Conservation (phyloP, 2,797 vertebrate genomes). For the Tinamus major region DNA sequence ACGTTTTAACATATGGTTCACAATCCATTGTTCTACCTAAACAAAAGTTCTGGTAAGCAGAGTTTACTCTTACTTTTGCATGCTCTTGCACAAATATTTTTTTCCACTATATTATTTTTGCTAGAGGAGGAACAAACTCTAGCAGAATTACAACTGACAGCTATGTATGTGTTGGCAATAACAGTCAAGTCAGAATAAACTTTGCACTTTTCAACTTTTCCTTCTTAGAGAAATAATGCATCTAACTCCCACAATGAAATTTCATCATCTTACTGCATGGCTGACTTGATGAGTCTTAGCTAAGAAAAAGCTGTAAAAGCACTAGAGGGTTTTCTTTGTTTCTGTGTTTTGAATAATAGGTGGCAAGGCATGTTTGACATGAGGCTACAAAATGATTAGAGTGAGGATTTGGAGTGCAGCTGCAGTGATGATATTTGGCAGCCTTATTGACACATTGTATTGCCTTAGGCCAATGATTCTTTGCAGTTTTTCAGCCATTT, state of each 20-base stretch:
- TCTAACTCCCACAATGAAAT: neutral
- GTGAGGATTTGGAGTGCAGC: constrained; percentile 47
- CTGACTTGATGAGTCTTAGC: neutral
- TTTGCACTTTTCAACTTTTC: neutral
- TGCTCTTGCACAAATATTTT: neutral
- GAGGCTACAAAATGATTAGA: constrained; percentile 46
- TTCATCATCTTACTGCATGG: constrained; percentile 16
- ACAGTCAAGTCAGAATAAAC: neutral
- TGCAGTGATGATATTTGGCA: constrained; percentile 58
- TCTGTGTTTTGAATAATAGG: constrained; percentile 59
- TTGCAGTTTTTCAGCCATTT: constrained; percentile 57
- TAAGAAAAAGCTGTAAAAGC: constrained; percentile 50
- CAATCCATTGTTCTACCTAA: neutral
- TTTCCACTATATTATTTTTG: neutral
- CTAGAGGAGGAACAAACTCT: neutral
- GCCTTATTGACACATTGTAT: constrained; percentile 60
- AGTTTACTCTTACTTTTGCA: neutral
- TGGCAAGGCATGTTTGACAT: constrained; percentile 67
- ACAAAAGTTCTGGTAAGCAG: neutral
- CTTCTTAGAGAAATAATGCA: neutral
- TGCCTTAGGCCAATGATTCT: constrained; percentile 63
- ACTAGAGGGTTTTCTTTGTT: constrained; percentile 35
- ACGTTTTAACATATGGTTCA: neutral
- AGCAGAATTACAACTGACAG: neutral
- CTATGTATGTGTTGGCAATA: neutral